Base-by-base conservation (phyloP, 2,888 invertebrate species). In the Andrena bucephala region DNA sequence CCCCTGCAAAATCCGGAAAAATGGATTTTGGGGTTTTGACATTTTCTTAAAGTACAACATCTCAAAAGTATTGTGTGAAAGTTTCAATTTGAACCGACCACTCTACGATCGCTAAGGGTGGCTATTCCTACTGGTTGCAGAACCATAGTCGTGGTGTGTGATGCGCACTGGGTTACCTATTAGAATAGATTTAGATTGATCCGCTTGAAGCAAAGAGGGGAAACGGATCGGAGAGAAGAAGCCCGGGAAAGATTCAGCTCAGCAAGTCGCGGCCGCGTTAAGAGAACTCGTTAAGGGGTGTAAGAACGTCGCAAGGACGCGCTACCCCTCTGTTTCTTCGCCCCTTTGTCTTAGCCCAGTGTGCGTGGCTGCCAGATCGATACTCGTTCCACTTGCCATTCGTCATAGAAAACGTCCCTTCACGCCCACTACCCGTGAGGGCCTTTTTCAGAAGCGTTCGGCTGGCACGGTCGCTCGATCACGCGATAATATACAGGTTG, bases 321-420 rank as follows among this genome's bases (percentile, higher is more conserved):
- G 16, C 7, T 1, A 2, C 31, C 42, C 42, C 33, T 71, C 31
- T 50, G 31, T 57, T 20, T 31, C 8, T 13, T 33, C 62, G 4
- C 8, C 62, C 24, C 48, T 50, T 63, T 29, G 33, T 33, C 50
- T 52, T 42, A 20, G 10, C 27, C 29, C 36, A 16, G 31, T 29
- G 24, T 36, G 66, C 57, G n/a, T 27, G 71, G 62, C 65, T 16
- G 31, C 33, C 2, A 20, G 63, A 81, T 83, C 83, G 81, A 83
- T 83, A 76, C 65, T 65, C 67, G 81, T 67, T 52, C 77, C 67
- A 57, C 70, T 77, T 77, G 42, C 65, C 48, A 77, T 82, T 83
- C 73, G 73, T 81, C 62, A 67, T 27, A 50, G 82, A 10, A 3
- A 70, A 78, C 36, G n/a, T 20, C 59, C 36, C 68, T 42, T 69